Evolutionary conservation across 2,797 vertebrate species (phyloP).

Genomic region (Sebastes jordani): DNA sequence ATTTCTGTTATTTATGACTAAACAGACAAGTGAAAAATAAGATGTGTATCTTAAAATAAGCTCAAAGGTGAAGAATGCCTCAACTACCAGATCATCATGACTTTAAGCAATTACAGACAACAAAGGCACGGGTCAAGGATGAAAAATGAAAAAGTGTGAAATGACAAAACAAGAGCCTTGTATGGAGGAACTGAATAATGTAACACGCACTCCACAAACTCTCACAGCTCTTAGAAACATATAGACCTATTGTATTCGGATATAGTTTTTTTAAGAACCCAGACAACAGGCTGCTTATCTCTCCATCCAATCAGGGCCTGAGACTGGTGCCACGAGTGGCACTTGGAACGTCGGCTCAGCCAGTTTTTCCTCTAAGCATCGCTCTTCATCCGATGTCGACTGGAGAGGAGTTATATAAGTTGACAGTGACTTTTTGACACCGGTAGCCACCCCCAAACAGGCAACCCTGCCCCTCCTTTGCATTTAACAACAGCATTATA

Average conservation of each 20-base stretch:
- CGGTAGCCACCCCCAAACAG: constrained; percentile 7
- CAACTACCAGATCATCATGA: neutral
- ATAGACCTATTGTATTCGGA: neutral
- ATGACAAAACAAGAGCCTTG: neutral
- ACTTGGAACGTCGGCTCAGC: constrained; percentile 15
- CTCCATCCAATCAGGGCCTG: constrained; percentile 7
- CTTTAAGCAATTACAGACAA: neutral
- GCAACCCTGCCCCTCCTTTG: constrained; percentile 19
- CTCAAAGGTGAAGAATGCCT: neutral
- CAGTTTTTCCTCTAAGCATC: constrained; percentile 21
- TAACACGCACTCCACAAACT: neutral
- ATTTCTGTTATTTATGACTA: neutral
- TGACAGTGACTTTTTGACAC: constrained; percentile 56
- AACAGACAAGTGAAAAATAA: neutral
- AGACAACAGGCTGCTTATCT: neutral
- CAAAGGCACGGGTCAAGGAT: neutral
- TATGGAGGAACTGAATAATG: neutral
- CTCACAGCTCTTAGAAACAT: neutral
- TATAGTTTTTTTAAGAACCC: neutral
- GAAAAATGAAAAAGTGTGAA: neutral
- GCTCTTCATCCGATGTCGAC: constrained; percentile 20
- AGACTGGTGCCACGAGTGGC: constrained; percentile 8
- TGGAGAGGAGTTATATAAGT: constrained; percentile 57
- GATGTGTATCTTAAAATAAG: neutral
- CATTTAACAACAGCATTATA: constrained; percentile 59